Evolutionary conservation across 2,888 invertebrate species (phyloP).

Genomic region (Caenorhabditis sp.): DNA sequence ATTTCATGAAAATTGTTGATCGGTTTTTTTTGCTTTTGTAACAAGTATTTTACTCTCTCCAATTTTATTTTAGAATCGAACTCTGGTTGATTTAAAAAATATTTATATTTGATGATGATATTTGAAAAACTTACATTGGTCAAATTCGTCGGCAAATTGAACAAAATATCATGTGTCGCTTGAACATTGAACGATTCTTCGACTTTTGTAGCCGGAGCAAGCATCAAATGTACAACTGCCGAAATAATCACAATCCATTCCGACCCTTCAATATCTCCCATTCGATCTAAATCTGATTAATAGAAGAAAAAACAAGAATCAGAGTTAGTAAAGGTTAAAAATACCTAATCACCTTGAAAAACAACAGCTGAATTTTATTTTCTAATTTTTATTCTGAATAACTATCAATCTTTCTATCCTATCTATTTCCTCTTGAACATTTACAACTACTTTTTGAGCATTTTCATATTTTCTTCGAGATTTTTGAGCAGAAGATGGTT

Average conservation of each 20-base stretch:
- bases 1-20: too few species aligned
- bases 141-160: slow-evolving; percentile 76
- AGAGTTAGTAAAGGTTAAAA: background rate
- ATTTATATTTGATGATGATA: too few species aligned
- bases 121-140: slow-evolving; percentile 30
- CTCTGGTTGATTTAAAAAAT: too few species aligned
- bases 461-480: slow-evolving; percentile 36
- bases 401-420: slow-evolving; percentile 33
- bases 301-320: slow-evolving; percentile 2
- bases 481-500: slow-evolving; percentile 28
- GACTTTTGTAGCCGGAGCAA: slow-evolving; percentile 77
- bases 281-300: slow-evolving; percentile 5
- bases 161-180: slow-evolving; percentile 94
- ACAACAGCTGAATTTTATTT: slow-evolving; percentile 8
- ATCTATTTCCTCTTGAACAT: slow-evolving; percentile 36
- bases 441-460: slow-evolving; percentile 32
- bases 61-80: too few species aligned
- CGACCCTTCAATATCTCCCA: slow-evolving; percentile 42
- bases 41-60: too few species aligned
- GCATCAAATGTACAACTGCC: slow-evolving; percentile 55
- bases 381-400: slow-evolving; percentile 15
- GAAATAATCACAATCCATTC: slow-evolving; percentile 65
- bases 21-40: too few species aligned
- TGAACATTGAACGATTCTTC: slow-evolving; percentile 99
- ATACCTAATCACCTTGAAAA: slow-evolving; percentile 6